Conservation (phyloP, 2,797 vertebrate species). For the Pseudomugil gertrudae region DNA sequence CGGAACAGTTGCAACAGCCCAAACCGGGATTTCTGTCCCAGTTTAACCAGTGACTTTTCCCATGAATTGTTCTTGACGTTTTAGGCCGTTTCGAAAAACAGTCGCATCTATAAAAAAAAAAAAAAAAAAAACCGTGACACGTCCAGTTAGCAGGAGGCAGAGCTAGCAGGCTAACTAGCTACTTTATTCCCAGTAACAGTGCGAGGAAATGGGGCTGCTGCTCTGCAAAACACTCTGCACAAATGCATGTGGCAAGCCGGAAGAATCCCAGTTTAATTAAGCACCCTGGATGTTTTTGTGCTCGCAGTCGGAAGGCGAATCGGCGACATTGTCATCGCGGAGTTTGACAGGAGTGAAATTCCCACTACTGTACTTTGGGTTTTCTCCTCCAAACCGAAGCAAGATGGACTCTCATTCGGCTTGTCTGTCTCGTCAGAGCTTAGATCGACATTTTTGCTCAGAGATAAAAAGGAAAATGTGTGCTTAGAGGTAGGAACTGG, state of each 20-base stretch:
- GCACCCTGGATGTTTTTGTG: conserved; percentile 45
- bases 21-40: conserved; percentile 16
- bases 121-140: conserved; percentile 82
- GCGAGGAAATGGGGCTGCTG: conserved; percentile 74
- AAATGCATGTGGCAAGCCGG: conserved; percentile 60
- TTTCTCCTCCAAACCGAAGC: conserved; percentile 84
- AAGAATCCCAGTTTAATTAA: conserved; percentile 79
- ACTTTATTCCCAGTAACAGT: conserved; percentile 78
- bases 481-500: conserved; percentile 29
- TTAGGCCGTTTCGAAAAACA: conserved; percentile 79
- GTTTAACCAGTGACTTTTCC: conserved; percentile 28
- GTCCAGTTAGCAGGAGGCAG: conserved; percentile 80
- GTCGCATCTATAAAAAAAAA: conserved; percentile 73
- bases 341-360: conserved; percentile 86
- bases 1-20: conserved; percentile 21
- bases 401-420: conserved; percentile 96
- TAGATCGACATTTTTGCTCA: conserved; percentile 93
- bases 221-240: conserved; percentile 55
- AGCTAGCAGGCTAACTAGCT: conserved; percentile 85
- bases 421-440: conserved; percentile 91
- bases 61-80: conserved; percentile 63
- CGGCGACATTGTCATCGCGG: conserved; percentile 75
- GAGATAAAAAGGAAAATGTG: conserved; percentile 80
- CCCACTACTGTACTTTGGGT: conserved; percentile 78
- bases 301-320: conserved; percentile 49